Conservation (phyloP, 1,140 invertebrate species). For the Euura saliciscinereae region DNA sequence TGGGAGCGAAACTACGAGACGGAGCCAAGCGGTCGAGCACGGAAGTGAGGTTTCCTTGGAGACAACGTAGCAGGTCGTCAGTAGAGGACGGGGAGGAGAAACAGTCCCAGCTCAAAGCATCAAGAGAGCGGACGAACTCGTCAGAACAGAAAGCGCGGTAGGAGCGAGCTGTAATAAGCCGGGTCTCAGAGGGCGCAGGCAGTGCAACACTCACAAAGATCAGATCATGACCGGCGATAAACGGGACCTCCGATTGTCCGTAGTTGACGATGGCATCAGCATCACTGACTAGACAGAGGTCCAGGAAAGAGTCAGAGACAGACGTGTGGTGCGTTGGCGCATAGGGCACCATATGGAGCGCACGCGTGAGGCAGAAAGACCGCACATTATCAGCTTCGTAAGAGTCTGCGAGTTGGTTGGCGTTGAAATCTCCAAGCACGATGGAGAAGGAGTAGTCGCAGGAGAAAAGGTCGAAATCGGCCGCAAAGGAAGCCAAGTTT, state of each 20-base stretch:
- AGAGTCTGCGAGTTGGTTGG: too few species aligned
- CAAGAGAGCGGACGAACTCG: too few species aligned
- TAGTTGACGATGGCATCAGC: neutral
- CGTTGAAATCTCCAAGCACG: too few species aligned
- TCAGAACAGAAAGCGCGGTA: too few species aligned
- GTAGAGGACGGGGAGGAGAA: neutral
- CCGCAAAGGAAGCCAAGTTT: neutral
- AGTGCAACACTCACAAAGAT: too few species aligned
- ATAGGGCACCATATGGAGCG: too few species aligned
- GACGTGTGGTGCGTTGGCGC: neutral
- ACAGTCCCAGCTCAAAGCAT: neutral
- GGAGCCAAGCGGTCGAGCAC: neutral
- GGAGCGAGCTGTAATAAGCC: too few species aligned
- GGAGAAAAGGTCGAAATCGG: too few species aligned
- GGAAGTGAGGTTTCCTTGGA: neutral
- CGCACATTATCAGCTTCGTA: neutral
- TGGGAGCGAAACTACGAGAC: neutral
- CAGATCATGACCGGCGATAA: too few species aligned
- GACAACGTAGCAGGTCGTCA: neutral
- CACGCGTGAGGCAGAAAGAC: neutral
- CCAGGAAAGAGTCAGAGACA: conserved; percentile 1
- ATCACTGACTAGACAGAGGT: conserved; percentile 12
- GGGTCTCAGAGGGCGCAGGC: too few species aligned
- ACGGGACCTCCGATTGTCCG: neutral
- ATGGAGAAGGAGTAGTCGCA: too few species aligned